Percentiles rank a stretch among this genome's conserved stretches.
These are phyloP conservation scores for Andrena flavipes DNA, from an alignment of 2,888 invertebrate species.

Conservation along the genomic window DNA sequence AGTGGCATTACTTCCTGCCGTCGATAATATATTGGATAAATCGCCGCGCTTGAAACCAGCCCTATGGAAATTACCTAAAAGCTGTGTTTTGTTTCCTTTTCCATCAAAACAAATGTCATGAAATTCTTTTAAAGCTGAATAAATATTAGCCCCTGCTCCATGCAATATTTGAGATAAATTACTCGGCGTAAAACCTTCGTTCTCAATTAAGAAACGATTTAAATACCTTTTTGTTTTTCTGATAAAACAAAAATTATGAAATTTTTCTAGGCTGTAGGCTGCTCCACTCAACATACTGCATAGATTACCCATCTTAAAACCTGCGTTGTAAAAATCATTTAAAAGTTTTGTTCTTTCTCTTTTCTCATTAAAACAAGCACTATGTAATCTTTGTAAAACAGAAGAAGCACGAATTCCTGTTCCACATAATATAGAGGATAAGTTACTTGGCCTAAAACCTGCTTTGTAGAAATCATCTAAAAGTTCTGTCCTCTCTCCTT, in stretches of 20 bases:
- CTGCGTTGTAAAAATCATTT: too few species aligned
- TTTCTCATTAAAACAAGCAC: too few species aligned
- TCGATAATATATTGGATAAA: slow-evolving; percentile 76
- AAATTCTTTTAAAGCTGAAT: slow-evolving; percentile 76
- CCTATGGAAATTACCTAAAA: slow-evolving; percentile 64
- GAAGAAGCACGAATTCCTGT: slow-evolving; percentile 60
- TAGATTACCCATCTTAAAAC: too few species aligned
- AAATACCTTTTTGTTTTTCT: slow-evolving; percentile 73
- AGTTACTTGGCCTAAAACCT: slow-evolving; percentile 61
- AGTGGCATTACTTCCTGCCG: slow-evolving; percentile 74
- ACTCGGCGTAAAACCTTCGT: too few species aligned
- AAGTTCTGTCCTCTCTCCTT: slow-evolving; percentile 42
- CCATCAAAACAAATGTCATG: slow-evolving; percentile 77
- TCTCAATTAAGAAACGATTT: slow-evolving; percentile 55
- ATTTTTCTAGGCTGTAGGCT: slow-evolving; percentile 66
- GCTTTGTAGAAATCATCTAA: slow-evolving; percentile 17
- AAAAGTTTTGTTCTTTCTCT: too few species aligned
- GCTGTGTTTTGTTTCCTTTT: slow-evolving; percentile 26
- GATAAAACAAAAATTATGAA: slow-evolving; percentile 75
- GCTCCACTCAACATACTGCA: slow-evolving; percentile 61
- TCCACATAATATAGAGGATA: slow-evolving; percentile 69
- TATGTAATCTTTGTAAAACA: slow-evolving; percentile 33
- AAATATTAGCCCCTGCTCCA: slow-evolving; percentile 75
- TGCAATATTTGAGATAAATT: slow-evolving; percentile 18
- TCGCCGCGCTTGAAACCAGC: slow-evolving; percentile 58